phyloP scores from a whole-genome alignment of 2,113 vertebrate genomes.

The Stercorarius parasiticus region DNA sequence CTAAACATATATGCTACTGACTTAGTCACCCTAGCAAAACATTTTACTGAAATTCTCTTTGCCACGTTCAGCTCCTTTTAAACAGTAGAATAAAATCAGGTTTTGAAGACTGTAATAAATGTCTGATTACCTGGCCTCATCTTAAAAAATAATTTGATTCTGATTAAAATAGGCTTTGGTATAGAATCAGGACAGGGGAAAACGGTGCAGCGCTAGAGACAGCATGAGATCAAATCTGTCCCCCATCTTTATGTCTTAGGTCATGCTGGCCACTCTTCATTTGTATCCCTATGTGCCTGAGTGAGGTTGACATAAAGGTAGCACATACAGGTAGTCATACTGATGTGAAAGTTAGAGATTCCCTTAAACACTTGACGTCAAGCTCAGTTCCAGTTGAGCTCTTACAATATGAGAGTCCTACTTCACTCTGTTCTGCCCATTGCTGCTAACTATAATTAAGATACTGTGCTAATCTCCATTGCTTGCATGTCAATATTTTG shows the following conservation, averaged over 20 bases:
- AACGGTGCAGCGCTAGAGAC: neutral
- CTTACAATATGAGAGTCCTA: rapidly evolving
- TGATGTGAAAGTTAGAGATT: neutral
- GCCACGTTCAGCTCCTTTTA: neutral
- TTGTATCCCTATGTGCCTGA: neutral
- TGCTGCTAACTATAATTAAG: neutral
- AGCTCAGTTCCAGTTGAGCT: neutral
- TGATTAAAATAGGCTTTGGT: neutral
- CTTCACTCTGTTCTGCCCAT: neutral
- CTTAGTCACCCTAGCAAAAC: neutral
- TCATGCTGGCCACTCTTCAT: neutral
- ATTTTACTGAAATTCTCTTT: neutral
- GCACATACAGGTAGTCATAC: neutral
- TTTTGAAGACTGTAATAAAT: neutral
- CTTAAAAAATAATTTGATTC: neutral
- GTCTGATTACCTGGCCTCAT: neutral
- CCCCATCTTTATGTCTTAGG: neutral
- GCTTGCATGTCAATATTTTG: neutral
- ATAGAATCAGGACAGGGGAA: neutral
- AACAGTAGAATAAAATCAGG: neutral
- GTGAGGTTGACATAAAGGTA: neutral
- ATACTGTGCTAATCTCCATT: neutral
- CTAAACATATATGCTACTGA: neutral
- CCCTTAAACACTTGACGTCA: neutral
- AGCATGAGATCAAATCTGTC: neutral